Evolutionary conservation across 2,888 invertebrate genomes (phyloP).

Genomic region (Diarsia rubi): DNA sequence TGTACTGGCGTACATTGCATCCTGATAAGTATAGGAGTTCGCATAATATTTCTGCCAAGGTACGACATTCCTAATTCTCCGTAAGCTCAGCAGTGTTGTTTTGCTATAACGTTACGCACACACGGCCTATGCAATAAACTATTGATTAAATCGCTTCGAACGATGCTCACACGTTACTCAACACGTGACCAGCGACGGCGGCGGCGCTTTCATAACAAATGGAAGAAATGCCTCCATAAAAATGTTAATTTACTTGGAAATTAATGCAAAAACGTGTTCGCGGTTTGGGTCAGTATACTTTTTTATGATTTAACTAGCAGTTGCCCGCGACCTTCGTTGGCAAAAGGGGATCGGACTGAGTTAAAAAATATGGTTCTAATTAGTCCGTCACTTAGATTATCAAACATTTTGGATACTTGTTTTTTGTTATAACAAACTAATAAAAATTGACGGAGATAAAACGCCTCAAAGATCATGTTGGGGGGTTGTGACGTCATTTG

Average conservation of each 20-base stretch:
- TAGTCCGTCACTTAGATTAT: too few species aligned
- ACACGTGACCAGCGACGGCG: background rate
- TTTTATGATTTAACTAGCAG: background rate
- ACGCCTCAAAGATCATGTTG: too few species aligned
- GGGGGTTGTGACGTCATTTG: too few species aligned
- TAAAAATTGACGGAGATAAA: too few species aligned
- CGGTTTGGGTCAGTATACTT: background rate
- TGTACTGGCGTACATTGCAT: too few species aligned
- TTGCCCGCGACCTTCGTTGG: too few species aligned
- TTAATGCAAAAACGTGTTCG: constrained; percentile 9
- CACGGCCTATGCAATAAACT: constrained; percentile 2
- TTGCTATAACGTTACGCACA: constrained; percentile 11
- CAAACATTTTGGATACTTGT: too few species aligned
- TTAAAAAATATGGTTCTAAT: too few species aligned
- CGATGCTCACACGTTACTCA: background rate
- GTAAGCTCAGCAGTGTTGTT: background rate
- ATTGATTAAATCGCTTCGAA: constrained; percentile 25
- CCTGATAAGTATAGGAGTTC: too few species aligned
- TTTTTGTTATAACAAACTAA: too few species aligned
- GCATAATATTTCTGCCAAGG: background rate
- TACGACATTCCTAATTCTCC: constrained; percentile 1
- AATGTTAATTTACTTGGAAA: background rate
- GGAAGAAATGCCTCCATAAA: constrained; percentile 19
- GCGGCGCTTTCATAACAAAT: constrained; percentile 13
- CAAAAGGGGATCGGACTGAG: too few species aligned